Conservation (phyloP, 2,113 vertebrate genomes). For the Paramormyrops kingsleyae region DNA sequence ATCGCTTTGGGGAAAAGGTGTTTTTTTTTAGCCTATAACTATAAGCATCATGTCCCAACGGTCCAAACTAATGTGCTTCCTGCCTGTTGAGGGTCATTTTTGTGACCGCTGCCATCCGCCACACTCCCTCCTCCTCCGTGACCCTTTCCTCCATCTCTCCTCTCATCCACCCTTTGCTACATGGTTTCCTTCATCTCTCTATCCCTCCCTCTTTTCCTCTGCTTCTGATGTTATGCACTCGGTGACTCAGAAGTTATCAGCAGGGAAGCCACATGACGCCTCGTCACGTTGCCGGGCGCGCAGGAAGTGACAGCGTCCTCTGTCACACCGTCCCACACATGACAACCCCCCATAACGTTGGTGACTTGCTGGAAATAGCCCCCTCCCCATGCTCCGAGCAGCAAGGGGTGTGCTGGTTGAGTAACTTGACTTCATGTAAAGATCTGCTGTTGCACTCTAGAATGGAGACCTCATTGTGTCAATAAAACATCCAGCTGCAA, state of each 20-base stretch:
- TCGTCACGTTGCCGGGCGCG: neutral
- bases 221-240: neutral
- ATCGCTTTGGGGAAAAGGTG: neutral
- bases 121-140: neutral
- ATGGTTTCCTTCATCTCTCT: neutral
- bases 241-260: constrained; percentile 17
- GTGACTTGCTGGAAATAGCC: neutral
- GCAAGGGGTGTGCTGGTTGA: neutral
- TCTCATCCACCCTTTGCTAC: neutral
- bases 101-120: neutral
- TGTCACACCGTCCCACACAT: neutral
- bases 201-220: neutral
- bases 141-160: neutral
- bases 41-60: neutral
- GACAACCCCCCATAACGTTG: neutral
- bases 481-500: neutral
- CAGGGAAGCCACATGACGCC: constrained; percentile 9
- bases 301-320: constrained; percentile 15
- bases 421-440: neutral
- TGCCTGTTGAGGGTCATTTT: neutral
- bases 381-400: neutral
- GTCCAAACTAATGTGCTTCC: neutral
- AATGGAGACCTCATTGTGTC: neutral
- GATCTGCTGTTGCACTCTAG: neutral
- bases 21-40: neutral